Percentiles rank a stretch among this genome's conserved stretches.
phyloP scores from a whole-genome alignment of 1,140 invertebrate species.

The Venturia canescens region DNA sequence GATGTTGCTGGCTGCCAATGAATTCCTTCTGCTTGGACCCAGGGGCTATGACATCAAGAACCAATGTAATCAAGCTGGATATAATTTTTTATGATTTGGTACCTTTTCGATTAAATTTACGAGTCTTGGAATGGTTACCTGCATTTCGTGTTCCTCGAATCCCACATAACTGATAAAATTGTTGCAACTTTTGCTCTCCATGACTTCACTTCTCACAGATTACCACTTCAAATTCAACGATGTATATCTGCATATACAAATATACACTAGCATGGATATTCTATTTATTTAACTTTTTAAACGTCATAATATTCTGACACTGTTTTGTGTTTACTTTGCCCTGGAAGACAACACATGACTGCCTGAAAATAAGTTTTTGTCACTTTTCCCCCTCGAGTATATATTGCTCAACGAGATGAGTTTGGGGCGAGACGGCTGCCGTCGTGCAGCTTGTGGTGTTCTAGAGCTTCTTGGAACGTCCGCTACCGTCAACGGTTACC shows the following conservation, averaged over 20 bases:
- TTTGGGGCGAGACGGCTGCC: too few relatives aligned
- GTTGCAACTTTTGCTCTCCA: slow-evolving; percentile 75
- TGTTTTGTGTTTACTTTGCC: slow-evolving; percentile 41
- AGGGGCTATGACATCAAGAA: slow-evolving; percentile 58
- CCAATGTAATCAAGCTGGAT: slow-evolving; percentile 48
- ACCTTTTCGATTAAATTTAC: neutral
- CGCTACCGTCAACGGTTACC: too few relatives aligned
- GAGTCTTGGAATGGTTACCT: slow-evolving; percentile 64
- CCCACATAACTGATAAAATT: slow-evolving; percentile 79
- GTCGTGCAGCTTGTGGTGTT: too few relatives aligned
- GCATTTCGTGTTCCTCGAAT: slow-evolving; percentile 75
- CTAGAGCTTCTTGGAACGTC: too few relatives aligned
- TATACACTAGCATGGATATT: neutral
- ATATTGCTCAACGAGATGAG: neutral
- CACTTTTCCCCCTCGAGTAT: neutral
- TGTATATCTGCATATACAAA: neutral
- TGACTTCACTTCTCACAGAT: slow-evolving; percentile 48
- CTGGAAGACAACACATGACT: slow-evolving; percentile 25
- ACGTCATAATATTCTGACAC: slow-evolving; percentile 30
- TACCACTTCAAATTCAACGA: neutral
- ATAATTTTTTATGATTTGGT: slow-evolving; percentile 25
- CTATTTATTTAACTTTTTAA: slow-evolving; percentile 13
- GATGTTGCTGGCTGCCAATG: slow-evolving; percentile 67
- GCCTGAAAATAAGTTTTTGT: neutral
- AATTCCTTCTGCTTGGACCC: slow-evolving; percentile 68